These are phyloP conservation scores for Coelopa frigida DNA, from an alignment of 1,140 invertebrate species.

Conservation along the genomic window DNA sequence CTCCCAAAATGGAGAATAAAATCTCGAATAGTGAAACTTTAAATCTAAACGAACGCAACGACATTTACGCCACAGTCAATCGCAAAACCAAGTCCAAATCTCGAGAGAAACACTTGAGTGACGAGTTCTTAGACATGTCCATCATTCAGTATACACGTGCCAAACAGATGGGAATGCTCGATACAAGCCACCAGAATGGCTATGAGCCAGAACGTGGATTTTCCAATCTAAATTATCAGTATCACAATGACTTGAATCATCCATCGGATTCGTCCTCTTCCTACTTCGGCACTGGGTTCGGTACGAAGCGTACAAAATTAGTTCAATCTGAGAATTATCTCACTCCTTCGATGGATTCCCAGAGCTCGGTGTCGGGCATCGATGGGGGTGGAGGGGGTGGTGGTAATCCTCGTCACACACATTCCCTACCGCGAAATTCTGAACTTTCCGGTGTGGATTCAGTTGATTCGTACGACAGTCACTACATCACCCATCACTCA, in stretches of 20 bases:
- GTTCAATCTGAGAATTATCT: conserved; percentile 39
- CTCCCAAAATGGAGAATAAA: conserved; percentile 34
- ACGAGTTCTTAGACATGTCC: conserved; percentile 42
- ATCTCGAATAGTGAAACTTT: conserved; percentile 38
- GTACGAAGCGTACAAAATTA: conserved; percentile 30
- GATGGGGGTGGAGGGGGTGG: background rate
- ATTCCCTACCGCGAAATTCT: conserved; percentile 39
- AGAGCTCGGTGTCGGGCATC: conserved; percentile 25
- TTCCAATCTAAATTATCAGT: conserved; percentile 35
- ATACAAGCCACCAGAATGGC: conserved; percentile 9
- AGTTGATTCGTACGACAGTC: conserved; percentile 43
- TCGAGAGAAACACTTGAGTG: conserved; percentile 40
- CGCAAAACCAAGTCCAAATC: conserved; percentile 42
- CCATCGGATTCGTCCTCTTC: conserved; percentile 41
- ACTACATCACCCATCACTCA: conserved; percentile 41
- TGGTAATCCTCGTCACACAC: conserved; percentile 23
- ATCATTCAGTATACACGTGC: conserved; percentile 37
- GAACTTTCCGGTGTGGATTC: conserved; percentile 42
- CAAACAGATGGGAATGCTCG: conserved; percentile 31
- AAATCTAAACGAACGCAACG: conserved; percentile 39
- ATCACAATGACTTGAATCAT: conserved; percentile 42
- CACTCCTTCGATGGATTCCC: conserved; percentile 38
- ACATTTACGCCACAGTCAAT: conserved; percentile 44
- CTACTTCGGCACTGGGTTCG: conserved; percentile 39
- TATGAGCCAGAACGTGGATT: conserved; percentile 30